These are phyloP conservation scores for Apotomis capreana DNA, from an alignment of 2,888 invertebrate genomes.

Conservation along the genomic window DNA sequence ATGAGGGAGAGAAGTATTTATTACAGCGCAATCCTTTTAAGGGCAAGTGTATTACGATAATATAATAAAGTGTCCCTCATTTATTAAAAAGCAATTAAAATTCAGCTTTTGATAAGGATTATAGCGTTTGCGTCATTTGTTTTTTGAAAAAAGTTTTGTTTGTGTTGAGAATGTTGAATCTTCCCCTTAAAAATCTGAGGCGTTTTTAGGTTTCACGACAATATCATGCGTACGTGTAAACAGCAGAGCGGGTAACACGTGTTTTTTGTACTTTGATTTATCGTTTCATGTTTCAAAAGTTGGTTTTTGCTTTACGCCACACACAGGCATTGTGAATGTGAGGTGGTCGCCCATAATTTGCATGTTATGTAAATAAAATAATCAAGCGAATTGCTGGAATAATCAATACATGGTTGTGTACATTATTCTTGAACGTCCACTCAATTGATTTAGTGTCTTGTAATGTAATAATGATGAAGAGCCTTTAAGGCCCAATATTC, in stretches of 20 bases:
- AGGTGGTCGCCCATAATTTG: constrained; percentile 55
- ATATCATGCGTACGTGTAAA: constrained; percentile 74
- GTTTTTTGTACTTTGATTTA: constrained; percentile 80
- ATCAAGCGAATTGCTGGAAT: constrained; percentile 49
- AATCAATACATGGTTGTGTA: constrained; percentile 40
- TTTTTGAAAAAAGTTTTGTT: neutral
- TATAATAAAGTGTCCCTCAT: constrained; percentile 34
- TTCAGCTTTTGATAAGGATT: neutral
- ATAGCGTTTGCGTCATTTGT: neutral
- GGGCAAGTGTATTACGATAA: constrained; percentile 47
- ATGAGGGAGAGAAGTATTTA: constrained; percentile 77
- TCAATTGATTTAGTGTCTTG: constrained; percentile 42
- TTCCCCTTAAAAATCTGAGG: constrained; percentile 63
- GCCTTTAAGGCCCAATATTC: constrained; percentile 34
- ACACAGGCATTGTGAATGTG: constrained; percentile 69
- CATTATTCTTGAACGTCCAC: constrained; percentile 41
- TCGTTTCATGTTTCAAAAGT: constrained; percentile 78
- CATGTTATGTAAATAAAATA: constrained; percentile 56
- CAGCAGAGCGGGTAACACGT: constrained; percentile 78
- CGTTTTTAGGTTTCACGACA: constrained; percentile 71
- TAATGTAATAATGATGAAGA: constrained; percentile 42
- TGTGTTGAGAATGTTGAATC: constrained; percentile 41
- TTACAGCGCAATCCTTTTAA: constrained; percentile 63
- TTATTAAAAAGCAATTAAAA: constrained; percentile 38
- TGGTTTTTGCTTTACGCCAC: constrained; percentile 75